Percentiles rank a stretch among this genome's conserved stretches.
Evolutionary conservation across 2,888 invertebrate species (phyloP).

Genomic region (Sphaerophoria rueppellii): DNA sequence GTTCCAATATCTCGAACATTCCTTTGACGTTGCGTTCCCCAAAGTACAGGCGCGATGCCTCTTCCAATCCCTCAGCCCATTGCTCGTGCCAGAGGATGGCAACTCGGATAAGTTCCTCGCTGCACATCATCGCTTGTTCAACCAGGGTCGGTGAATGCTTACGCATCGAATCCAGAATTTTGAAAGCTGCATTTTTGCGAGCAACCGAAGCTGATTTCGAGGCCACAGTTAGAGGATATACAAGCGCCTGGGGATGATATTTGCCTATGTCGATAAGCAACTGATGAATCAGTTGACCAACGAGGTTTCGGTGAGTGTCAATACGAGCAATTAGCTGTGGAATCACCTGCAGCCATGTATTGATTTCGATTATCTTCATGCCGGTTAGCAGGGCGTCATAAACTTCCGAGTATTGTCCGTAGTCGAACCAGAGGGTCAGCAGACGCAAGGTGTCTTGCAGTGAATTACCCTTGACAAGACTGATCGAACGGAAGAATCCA

Average conservation of each 20-base stretch:
- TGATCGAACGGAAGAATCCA: constrained; percentile 97
- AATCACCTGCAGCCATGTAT: constrained; percentile 99
- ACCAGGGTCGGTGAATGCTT: constrained; percentile 96
- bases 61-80: constrained; percentile 99
- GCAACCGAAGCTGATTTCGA: constrained; percentile 95
- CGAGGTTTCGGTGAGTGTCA: constrained; percentile 94
- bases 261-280: constrained; percentile 98
- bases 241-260: constrained; percentile 97
- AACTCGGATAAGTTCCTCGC: constrained; percentile 97
- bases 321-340: constrained; percentile 99
- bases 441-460: constrained; percentile 98
- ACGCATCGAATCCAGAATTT: constrained; percentile 96
- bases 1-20: constrained; percentile 98
- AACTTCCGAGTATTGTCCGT: constrained; percentile 96
- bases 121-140: constrained; percentile 97
- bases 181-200: constrained; percentile 95
- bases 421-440: constrained; percentile 98
- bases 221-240: constrained; percentile 98
- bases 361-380: constrained; percentile 95
- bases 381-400: constrained; percentile 96
- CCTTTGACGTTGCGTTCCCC: constrained; percentile 97
- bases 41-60: constrained; percentile 96
- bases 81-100: constrained; percentile 99
- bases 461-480: constrained; percentile 94
- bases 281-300: constrained; percentile 95